Evolutionary conservation across 2,113 vertebrate genomes (phyloP).

Genomic region (Peucedramus taeniatus): DNA sequence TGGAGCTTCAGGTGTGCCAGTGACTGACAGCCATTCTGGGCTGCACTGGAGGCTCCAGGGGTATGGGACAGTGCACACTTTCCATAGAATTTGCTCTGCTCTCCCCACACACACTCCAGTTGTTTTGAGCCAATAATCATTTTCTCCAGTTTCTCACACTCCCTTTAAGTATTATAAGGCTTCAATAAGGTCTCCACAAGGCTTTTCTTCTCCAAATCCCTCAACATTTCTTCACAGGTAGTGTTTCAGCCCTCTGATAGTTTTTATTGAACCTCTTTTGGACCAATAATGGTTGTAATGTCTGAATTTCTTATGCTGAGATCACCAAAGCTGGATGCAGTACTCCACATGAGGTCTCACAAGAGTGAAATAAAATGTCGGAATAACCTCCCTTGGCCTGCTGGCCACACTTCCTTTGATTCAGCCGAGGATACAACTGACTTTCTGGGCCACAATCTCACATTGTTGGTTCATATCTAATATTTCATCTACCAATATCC

Average conservation of each 20-base stretch:
- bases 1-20: neutral
- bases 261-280: neutral
- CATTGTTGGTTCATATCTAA: neutral
- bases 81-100: neutral
- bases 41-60: neutral
- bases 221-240: neutral
- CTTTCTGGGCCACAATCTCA: neutral
- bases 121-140: neutral
- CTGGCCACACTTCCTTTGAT: neutral
- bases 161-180: neutral
- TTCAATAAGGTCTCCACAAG: neutral
- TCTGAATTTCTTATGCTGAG: neutral
- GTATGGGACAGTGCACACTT: neutral
- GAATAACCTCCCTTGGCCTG: neutral
- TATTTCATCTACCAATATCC: neutral
- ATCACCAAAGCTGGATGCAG: neutral
- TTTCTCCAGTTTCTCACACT: neutral
- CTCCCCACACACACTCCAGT: accelerated
- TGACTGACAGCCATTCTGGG: neutral
- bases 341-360: neutral
- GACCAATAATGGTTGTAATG: neutral
- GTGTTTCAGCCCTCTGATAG: neutral
- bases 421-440: neutral
- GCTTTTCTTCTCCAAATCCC: neutral
- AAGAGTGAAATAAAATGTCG: neutral